Conservation (phyloP, 2,113 vertebrate genomes). For the Hydrolagus affinis region DNA sequence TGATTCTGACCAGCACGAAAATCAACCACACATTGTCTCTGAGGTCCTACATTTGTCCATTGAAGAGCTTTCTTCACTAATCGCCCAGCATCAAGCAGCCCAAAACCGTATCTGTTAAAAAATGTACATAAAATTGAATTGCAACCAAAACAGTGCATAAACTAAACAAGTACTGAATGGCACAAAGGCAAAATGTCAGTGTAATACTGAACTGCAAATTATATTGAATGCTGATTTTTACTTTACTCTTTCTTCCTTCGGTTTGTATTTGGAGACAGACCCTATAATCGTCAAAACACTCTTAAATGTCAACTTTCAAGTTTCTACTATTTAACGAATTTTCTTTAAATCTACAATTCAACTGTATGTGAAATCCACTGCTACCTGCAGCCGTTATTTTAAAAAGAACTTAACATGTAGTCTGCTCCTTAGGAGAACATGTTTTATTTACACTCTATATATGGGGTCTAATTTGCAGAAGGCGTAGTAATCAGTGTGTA, state of each 20-base stretch:
- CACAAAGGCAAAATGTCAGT: not conserved
- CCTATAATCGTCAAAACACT: not conserved
- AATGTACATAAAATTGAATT: conserved; percentile 43
- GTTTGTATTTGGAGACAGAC: not conserved
- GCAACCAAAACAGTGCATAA: not conserved
- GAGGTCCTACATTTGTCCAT: conserved; percentile 46
- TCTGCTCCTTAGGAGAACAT: not conserved
- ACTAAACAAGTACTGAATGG: not conserved
- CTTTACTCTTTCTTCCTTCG: not conserved
- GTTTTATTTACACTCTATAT: conserved; percentile 6
- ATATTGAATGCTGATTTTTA: not conserved
- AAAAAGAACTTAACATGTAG: not conserved
- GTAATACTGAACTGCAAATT: not conserved
- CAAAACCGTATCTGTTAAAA: conserved; percentile 52
- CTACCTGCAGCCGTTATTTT: not conserved
- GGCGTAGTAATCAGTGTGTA: no score
- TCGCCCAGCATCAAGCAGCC: conserved; percentile 44
- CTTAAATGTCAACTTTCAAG: not conserved
- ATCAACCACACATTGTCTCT: conserved; percentile 44
- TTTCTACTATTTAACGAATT: not conserved
- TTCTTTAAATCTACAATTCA: not conserved
- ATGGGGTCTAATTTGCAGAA: no score
- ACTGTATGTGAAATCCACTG: not conserved
- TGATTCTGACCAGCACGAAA: conserved; percentile 43
- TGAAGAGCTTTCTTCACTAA: conserved; percentile 47